phyloP scores from a whole-genome alignment of 2,113 vertebrate genomes.

The Rhinopomastus cyanomelas region DNA sequence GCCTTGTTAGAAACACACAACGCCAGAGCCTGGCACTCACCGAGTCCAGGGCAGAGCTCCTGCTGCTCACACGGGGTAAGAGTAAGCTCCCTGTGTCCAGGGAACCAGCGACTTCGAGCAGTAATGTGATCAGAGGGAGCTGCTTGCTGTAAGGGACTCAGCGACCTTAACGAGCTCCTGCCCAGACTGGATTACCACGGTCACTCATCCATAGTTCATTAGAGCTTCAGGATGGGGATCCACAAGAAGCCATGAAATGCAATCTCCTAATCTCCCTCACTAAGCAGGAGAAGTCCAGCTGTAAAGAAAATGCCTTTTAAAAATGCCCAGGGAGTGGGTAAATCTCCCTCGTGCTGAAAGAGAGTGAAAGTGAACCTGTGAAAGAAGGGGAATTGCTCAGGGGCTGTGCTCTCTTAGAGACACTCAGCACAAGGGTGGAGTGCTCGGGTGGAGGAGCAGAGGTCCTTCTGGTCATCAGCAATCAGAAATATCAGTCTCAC shows the following conservation, averaged over 20 bases:
- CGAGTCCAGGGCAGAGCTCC: not conserved
- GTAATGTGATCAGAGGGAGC: slow-evolving; percentile 59
- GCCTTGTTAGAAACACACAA: not conserved
- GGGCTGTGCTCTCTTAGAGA: not conserved
- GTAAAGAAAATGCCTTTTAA: slow-evolving; percentile 58
- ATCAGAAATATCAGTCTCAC: not conserved
- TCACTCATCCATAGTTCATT: slow-evolving; percentile 71
- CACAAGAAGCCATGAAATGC: slow-evolving; percentile 59
- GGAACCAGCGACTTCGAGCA: slow-evolving; percentile 9
- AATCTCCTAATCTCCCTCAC: slow-evolving; percentile 63
- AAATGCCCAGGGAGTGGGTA: slow-evolving; percentile 49
- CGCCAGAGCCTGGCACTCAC: not conserved
- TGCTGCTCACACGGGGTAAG: not conserved
- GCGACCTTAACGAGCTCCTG: slow-evolving; percentile 63
- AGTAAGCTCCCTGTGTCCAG: not conserved
- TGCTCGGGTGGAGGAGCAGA: not conserved
- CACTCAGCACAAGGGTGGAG: not conserved
- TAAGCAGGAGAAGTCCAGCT: slow-evolving; percentile 45
- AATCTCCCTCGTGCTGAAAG: slow-evolving; percentile 52
- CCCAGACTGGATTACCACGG: slow-evolving; percentile 63
- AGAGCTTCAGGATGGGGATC: slow-evolving; percentile 48
- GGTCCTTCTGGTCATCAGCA: not conserved
- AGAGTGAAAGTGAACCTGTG: not conserved
- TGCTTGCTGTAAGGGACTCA: slow-evolving; percentile 33
- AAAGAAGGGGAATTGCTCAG: not conserved